phyloP scores from a whole-genome alignment of 2,888 invertebrate species.

The Mycalesis mineus region DNA sequence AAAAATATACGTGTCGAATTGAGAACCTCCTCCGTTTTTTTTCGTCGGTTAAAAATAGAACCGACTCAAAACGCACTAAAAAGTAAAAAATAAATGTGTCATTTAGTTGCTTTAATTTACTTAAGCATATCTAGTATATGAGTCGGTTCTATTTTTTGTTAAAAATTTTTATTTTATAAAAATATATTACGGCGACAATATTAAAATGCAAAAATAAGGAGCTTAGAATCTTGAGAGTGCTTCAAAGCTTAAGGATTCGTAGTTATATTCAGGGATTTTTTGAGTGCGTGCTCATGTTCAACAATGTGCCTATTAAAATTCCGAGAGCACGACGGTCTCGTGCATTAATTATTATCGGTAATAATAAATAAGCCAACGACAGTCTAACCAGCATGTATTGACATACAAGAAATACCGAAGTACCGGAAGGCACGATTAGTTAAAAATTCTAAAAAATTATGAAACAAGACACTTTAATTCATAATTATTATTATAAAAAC shows the following conservation, averaged over 20 bases:
- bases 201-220: slow-evolving; percentile 1
- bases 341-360: slow-evolving; percentile 2
- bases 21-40: too few relatives aligned
- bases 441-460: too few relatives aligned
- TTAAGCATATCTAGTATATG: too few relatives aligned
- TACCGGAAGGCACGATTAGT: too few relatives aligned
- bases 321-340: not conserved
- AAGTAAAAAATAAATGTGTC: too few relatives aligned
- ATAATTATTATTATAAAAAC: too few relatives aligned
- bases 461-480: too few relatives aligned
- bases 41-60: too few relatives aligned
- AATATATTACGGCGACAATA: not conserved
- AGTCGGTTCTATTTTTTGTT: too few relatives aligned
- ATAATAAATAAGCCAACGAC: not conserved
- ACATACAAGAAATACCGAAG: not conserved
- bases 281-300: not conserved
- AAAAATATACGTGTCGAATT: too few relatives aligned
- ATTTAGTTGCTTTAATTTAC: too few relatives aligned
- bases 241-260: not conserved
- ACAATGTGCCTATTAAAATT: slow-evolving; percentile 2
- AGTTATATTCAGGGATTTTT: slow-evolving; percentile 6
- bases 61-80: too few relatives aligned
- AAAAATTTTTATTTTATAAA: not conserved
- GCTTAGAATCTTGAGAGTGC: slow-evolving; percentile 1
- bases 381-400: not conserved